Evolutionary conservation across 2,888 invertebrate genomes (phyloP).

Genomic region (Rhamphomyia laevipes): DNA sequence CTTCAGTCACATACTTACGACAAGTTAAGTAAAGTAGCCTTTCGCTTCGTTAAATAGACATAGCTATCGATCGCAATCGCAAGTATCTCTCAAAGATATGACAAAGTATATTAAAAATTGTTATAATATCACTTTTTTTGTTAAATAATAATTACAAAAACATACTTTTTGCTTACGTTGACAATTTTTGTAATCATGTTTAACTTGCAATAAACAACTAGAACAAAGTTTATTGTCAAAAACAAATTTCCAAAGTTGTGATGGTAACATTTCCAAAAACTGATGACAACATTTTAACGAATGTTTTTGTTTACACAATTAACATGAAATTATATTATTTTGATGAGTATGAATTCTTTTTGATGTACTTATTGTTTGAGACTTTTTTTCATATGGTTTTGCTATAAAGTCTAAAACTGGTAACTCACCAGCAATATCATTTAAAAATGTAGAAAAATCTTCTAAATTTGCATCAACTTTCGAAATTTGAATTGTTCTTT

Average conservation of each 20-base stretch:
- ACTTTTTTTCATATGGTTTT: background rate
- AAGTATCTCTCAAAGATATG: no score
- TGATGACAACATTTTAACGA: background rate
- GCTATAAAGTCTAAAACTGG: background rate
- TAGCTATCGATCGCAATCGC: no score
- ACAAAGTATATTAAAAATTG: no score
- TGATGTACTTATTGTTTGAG: background rate
- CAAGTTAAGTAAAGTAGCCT: no score
- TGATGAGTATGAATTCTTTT: background rate
- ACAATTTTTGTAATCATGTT: background rate
- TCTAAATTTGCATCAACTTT: background rate
- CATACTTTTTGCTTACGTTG: background rate
- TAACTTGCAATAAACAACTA: background rate
- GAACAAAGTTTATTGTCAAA: background rate
- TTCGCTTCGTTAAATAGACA: no score
- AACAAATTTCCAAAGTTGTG: background rate
- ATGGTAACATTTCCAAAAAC: background rate
- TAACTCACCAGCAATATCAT: background rate
- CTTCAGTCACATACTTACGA: no score
- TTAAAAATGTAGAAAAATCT: background rate
- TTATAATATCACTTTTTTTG: no score
- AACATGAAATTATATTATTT: background rate
- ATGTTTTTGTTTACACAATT: background rate
- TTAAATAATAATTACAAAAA: no score
- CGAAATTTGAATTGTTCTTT: background rate